Conservation (phyloP, 2,113 vertebrate genomes). For the Megaceryle maxima region DNA sequence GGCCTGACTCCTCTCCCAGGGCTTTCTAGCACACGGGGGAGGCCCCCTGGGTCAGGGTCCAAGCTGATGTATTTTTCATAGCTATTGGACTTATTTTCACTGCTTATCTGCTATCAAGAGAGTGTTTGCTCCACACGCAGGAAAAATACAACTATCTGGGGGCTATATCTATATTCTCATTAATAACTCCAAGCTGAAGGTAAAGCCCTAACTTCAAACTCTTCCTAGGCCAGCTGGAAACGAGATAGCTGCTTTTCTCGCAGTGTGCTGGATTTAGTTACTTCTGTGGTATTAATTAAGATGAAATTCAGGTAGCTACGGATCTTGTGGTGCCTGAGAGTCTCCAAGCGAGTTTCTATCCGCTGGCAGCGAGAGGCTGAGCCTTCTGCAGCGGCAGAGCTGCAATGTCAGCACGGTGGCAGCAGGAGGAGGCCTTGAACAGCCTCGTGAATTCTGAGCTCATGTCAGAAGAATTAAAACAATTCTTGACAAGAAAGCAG, state of each 20-base stretch:
- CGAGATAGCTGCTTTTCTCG: neutral
- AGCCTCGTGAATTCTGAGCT: neutral
- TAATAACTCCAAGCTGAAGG: neutral
- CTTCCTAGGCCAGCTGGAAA: neutral
- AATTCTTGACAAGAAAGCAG: neutral
- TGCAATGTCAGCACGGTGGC: neutral
- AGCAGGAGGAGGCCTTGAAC: neutral
- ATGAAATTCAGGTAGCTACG: neutral
- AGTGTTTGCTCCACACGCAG: neutral
- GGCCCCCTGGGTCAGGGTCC: no score
- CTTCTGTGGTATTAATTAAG: neutral
- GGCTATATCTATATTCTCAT: neutral
- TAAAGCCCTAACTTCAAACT: neutral
- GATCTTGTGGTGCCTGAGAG: neutral
- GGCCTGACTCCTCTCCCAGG: no score
- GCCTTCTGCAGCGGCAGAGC: rapidly evolving
- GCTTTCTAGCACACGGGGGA: no score
- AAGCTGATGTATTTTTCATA: no score
- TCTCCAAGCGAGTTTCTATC: neutral
- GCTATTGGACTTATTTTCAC: neutral
- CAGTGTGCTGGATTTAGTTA: neutral
- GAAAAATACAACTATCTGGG: neutral
- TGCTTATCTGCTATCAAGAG: neutral
- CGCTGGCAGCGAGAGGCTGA: rapidly evolving
- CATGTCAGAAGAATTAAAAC: neutral